Conservation (phyloP, 2,888 invertebrate genomes). For the Augiades crinisus region DNA sequence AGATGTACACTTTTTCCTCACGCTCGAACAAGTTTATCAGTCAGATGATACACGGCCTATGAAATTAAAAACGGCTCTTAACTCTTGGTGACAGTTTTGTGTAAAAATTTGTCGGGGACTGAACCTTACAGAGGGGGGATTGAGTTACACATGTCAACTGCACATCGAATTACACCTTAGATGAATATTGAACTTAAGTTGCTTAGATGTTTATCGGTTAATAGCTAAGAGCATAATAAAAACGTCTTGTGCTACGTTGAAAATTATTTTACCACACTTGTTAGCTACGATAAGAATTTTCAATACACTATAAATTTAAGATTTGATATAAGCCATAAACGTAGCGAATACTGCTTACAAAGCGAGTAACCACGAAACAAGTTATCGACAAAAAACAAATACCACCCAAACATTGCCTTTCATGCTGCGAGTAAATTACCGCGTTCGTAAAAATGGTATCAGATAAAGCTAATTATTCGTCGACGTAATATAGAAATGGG, state of each 20-base stretch:
- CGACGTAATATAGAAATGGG: conserved; percentile 62
- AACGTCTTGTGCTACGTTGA: conserved; percentile 1
- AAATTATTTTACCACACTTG: conserved; percentile 3
- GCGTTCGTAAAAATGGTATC: conserved; percentile 64
- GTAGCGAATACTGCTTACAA: conserved; percentile 25
- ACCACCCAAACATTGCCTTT: conserved; percentile 51
- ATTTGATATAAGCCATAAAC: conserved; percentile 16
- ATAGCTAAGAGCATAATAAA: conserved; percentile 6
- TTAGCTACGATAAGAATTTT: neutral
- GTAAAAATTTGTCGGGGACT: conserved; percentile 45
- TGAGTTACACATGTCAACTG: conserved; percentile 33
- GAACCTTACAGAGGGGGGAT: conserved; percentile 30
- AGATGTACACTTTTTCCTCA: conserved; percentile 62
- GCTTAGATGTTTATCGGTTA: neutral
- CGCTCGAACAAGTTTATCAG: conserved; percentile 56
- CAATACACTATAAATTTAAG: conserved; percentile 12
- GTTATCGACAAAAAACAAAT: conserved; percentile 37
- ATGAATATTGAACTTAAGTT: conserved; percentile 14
- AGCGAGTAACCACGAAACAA: conserved; percentile 30
- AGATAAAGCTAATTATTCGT: conserved; percentile 71
- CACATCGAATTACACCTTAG: conserved; percentile 32
- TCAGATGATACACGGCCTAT: conserved; percentile 57
- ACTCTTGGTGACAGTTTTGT: conserved; percentile 64
- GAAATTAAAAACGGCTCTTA: conserved; percentile 58
- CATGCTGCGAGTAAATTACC: conserved; percentile 63